Evolutionary conservation across 2,888 invertebrate genomes (phyloP).

Genomic region (Papilio protenor): DNA sequence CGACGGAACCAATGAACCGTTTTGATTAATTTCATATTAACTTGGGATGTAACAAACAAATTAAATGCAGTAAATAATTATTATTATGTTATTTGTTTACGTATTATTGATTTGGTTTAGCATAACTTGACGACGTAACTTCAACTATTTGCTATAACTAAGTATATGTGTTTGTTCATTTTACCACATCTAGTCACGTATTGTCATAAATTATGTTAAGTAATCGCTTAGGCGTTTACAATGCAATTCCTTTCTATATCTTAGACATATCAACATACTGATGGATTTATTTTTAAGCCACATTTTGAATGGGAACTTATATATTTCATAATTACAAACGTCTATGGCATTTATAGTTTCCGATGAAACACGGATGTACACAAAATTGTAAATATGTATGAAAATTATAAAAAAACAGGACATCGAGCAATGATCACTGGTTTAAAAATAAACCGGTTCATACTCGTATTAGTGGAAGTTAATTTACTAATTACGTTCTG

Average conservation of each 20-base stretch:
- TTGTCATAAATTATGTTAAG: constrained; percentile 22
- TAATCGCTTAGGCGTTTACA: constrained; percentile 2
- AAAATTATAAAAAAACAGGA: too few species aligned
- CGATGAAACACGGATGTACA: too few species aligned
- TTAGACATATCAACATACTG: neutral
- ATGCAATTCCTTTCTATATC: constrained; percentile 6
- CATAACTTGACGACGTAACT: neutral
- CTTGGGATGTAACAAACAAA: too few species aligned
- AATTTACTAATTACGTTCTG: constrained; percentile 38
- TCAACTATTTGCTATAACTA: neutral
- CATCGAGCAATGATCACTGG: neutral
- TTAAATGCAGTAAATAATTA: too few species aligned
- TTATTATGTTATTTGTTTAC: neutral
- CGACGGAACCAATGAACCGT: too few species aligned
- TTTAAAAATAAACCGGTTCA: constrained; percentile 16
- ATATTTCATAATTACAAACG: too few species aligned
- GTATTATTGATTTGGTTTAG: neutral
- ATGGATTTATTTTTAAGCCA: neutral
- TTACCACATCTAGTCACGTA: constrained; percentile 2
- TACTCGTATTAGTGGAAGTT: constrained; percentile 18
- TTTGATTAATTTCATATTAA: too few species aligned
- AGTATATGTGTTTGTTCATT: constrained; percentile 6
- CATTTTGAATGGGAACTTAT: too few species aligned
- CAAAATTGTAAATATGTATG: too few species aligned
- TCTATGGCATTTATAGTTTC: too few species aligned